phyloP scores from a whole-genome alignment of 2,888 invertebrate species.

The Alloscopus bannaensis region DNA sequence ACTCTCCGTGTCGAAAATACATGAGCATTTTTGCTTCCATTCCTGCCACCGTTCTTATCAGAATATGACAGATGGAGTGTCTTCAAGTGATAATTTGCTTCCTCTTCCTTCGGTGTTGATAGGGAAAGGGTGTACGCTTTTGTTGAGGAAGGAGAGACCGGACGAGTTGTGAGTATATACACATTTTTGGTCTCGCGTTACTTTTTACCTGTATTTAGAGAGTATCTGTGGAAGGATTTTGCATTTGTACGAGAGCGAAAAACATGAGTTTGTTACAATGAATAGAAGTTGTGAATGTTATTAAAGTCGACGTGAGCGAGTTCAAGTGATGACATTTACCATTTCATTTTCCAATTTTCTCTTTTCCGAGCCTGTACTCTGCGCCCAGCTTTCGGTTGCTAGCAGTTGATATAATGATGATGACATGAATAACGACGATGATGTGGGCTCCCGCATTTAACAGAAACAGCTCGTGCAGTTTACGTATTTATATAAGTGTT shows the following conservation, averaged over 20 bases:
- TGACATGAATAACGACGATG: constrained; percentile 40
- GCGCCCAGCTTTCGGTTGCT: not conserved
- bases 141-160: no score
- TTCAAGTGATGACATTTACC: not conserved
- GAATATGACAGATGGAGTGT: constrained; percentile 63
- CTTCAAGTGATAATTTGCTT: constrained; percentile 60
- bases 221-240: not conserved
- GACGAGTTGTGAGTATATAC: constrained; percentile 5
- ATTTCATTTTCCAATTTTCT: constrained; percentile 8
- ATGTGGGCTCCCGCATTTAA: constrained; percentile 33
- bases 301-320: not conserved
- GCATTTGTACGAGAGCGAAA: not conserved
- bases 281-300: not conserved
- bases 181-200: not conserved
- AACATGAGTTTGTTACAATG: not conserved
- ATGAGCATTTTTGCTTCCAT: constrained; percentile 34
- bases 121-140: no score
- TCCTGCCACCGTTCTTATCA: constrained; percentile 47
- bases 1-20: not conserved
- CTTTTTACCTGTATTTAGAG: not conserved
- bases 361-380: not conserved
- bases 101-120: constrained; percentile 38
- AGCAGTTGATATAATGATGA: constrained; percentile 11
- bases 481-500: not conserved
- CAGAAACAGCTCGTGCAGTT: not conserved